phyloP scores from a whole-genome alignment of 2,888 invertebrate species.

The Papilio demoleus region DNA sequence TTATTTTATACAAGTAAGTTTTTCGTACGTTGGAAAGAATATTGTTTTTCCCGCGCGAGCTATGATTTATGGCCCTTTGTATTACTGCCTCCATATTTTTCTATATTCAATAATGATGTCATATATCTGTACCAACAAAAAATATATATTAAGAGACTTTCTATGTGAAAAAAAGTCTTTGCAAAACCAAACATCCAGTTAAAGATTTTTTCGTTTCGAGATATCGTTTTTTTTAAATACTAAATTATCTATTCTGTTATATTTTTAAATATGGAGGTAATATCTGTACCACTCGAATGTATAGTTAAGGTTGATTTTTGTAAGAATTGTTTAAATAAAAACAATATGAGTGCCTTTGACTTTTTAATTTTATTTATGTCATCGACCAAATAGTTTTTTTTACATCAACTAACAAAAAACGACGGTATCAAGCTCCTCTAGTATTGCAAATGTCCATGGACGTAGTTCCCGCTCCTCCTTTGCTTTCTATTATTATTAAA shows the following conservation, averaged over 20 bases:
- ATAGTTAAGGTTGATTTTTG: conserved; percentile 15
- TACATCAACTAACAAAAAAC: neutral
- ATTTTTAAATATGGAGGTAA: conserved; percentile 16
- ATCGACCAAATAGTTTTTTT: neutral
- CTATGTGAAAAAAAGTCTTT: neutral
- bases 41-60: neutral
- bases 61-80: neutral
- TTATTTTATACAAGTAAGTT: too few relatives aligned
- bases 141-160: neutral
- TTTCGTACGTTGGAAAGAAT: neutral
- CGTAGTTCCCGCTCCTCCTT: too few relatives aligned
- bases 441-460: too few relatives aligned
- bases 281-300: conserved; percentile 7
- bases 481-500: too few relatives aligned
- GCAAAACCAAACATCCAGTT: neutral
- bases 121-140: neutral
- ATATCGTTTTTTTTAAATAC: neutral
- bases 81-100: neutral
- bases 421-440: too few relatives aligned
- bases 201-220: neutral
- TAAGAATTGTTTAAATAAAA: conserved; percentile 2
- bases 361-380: conserved; percentile 1
- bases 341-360: conserved; percentile 28
- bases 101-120: neutral
- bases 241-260: neutral